Evolutionary conservation across 2,797 vertebrate species (phyloP).

Genomic region (Dromococcyx pavoninus): DNA sequence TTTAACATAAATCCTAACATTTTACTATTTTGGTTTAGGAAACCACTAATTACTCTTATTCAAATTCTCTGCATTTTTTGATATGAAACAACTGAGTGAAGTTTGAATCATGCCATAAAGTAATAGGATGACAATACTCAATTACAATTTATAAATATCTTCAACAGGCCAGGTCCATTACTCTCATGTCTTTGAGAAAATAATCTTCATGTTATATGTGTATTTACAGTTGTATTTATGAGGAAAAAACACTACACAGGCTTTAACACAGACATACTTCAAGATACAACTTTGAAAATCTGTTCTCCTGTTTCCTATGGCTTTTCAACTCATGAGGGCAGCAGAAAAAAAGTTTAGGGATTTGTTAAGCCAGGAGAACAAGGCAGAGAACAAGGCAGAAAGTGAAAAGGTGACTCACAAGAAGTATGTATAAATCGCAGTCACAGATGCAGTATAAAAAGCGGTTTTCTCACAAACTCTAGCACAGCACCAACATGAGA

Average conservation of each 20-base stretch:
- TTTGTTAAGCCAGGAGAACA: neutral
- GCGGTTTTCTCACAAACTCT: neutral
- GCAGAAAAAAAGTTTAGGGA: neutral
- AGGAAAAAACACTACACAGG: neutral
- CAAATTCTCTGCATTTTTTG: neutral
- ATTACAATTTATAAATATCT: neutral
- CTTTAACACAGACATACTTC: neutral
- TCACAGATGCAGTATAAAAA: neutral
- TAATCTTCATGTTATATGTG: neutral
- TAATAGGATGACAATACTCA: neutral
- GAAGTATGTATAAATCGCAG: neutral
- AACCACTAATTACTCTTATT: neutral
- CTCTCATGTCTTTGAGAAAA: neutral
- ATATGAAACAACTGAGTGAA: neutral
- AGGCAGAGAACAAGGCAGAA: neutral
- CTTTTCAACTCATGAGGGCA: neutral
- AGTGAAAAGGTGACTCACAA: neutral
- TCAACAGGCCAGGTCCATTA: neutral
- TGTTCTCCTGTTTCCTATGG: neutral
- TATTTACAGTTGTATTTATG: neutral
- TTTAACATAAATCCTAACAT: constrained; percentile 3
- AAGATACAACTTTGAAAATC: neutral
- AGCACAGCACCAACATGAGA: neutral
- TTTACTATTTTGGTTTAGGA: neutral
- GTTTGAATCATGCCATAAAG: neutral